These are phyloP conservation scores for Xiphophorus birchmanni DNA, from an alignment of 2,797 vertebrate species.

Conservation along the genomic window DNA sequence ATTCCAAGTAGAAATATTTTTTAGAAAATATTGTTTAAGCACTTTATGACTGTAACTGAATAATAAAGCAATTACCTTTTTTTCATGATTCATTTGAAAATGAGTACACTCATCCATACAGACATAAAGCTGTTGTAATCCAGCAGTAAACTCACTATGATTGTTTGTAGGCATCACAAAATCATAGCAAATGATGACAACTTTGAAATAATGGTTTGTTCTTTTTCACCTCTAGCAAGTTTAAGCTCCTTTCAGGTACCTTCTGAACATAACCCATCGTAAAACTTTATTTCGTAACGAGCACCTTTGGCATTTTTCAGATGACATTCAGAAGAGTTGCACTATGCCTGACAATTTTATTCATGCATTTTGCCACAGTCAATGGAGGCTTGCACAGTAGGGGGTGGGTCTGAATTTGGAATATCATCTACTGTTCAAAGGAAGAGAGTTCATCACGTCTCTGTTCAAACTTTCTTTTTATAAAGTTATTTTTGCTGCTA, in stretches of 20 bases:
- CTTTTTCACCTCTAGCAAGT: background rate
- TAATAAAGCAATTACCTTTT: background rate
- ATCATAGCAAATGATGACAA: background rate
- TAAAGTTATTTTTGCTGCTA: background rate
- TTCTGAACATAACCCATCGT: background rate
- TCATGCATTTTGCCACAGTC: background rate
- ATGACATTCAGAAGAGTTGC: background rate
- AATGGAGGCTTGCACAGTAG: conserved; percentile 1
- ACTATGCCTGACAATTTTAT: background rate
- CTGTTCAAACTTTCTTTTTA: conserved; percentile 1
- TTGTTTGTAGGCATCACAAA: background rate
- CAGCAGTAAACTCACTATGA: background rate
- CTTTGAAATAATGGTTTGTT: background rate
- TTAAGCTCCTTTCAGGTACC: background rate
- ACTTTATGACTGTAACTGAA: background rate
- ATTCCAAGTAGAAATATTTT: background rate
- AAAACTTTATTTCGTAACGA: background rate
- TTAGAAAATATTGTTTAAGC: background rate
- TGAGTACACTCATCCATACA: background rate
- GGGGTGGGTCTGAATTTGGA: background rate
- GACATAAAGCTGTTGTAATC: background rate
- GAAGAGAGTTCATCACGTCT: background rate
- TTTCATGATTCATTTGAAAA: background rate
- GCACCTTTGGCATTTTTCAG: background rate
- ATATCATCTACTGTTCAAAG: background rate